These are phyloP conservation scores for Hyaena hyaena DNA, from an alignment of 2,113 vertebrate species.

Conservation along the genomic window DNA sequence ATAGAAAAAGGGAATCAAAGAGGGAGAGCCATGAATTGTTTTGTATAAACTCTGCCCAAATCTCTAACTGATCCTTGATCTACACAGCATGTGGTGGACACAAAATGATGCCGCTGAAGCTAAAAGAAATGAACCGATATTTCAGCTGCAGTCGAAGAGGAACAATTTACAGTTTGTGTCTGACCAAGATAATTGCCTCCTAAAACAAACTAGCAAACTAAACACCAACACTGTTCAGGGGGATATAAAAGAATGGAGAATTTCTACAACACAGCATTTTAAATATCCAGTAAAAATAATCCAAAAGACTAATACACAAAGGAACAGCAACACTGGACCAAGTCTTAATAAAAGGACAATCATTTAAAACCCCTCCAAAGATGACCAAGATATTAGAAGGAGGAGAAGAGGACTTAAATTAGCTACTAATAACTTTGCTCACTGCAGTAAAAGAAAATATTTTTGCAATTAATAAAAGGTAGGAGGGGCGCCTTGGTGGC, in stretches of 20 bases:
- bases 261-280: background rate
- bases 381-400: background rate
- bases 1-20: background rate
- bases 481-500: no score
- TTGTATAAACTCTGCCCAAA: background rate
- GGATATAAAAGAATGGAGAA: background rate
- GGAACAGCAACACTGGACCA: background rate
- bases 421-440: background rate
- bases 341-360: background rate
- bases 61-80: conserved; percentile 8
- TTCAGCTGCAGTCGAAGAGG: background rate
- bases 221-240: background rate
- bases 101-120: background rate
- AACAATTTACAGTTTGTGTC: background rate
- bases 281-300: background rate
- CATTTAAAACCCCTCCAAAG: background rate
- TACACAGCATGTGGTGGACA: background rate
- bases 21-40: background rate
- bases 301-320: background rate
- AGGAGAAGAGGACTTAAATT: background rate
- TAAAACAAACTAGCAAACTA: conserved; percentile 13
- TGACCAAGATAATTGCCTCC: background rate
- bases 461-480: background rate
- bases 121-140: background rate
- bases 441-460: background rate